Base-by-base conservation (phyloP, 2,797 vertebrate species). In the Argentina silus region DNA sequence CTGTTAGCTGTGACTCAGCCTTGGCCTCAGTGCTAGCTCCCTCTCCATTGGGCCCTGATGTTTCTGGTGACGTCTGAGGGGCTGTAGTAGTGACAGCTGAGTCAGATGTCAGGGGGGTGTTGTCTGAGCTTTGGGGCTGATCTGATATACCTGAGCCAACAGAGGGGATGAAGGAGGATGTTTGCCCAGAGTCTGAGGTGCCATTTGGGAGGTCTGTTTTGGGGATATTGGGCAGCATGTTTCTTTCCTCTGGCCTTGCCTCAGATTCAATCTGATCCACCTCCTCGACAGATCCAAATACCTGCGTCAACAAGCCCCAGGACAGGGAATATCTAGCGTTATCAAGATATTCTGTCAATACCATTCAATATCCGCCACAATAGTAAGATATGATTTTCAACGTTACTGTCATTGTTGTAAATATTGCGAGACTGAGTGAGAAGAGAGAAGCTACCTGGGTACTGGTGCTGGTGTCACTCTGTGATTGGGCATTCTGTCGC, bases 251-350 rank as follows among this genome's bases (percentile, higher is more conserved):
- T 8, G 87, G 48, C 44, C 89, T 95, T 71, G 89, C 76, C 50
- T 96, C 95, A 0, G 76, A 81, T 81, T 96, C 96, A 0, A 90
- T 83, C 80, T 88, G 92, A 81, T 93, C 92, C 57, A 82, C 85
- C 42, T 96, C 94, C 19, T 98, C 97, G 1, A 97, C 95, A 0
- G 95, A 98, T 67, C 94, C 96, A 84, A 98, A 98, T 6, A 97
- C 96, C 98, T 99, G 85, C 69, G 48, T 62, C 69, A 66, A 19
- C 17, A 12, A 17, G 43, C n/a, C 10, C n/a, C 23, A 56, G 11
- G 47, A 27, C 65, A 53, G 65, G 48, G 65, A 51, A 67, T 14
- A 45, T 44, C 14, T 17, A 63, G 42, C 7, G 42, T 57, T 45
- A 45, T 45, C 12, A 45, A 50, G 57, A 48, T 36, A 21, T 9